Evolutionary conservation across 1,140 invertebrate genomes (phyloP).

Genomic region (Chymomyza costata): DNA sequence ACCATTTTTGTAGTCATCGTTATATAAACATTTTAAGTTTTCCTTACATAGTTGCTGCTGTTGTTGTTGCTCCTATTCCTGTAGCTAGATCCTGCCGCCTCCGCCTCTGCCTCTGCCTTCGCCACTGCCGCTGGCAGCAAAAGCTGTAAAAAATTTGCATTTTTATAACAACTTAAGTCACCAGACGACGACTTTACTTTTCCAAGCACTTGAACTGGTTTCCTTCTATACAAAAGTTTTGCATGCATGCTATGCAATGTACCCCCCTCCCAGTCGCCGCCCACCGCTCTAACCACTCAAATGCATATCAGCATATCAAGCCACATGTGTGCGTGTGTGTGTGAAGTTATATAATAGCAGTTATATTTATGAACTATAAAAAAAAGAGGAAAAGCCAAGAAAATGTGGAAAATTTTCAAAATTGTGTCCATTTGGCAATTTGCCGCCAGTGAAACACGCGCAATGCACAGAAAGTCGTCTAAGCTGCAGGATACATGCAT

Average conservation of each 20-base stretch:
- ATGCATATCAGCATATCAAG: constrained; percentile 40
- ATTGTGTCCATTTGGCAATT: constrained; percentile 52
- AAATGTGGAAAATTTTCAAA: constrained; percentile 16
- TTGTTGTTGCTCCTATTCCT: too few species aligned
- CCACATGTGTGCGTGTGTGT: constrained; percentile 23
- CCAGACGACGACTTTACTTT: constrained; percentile 56
- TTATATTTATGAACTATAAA: constrained; percentile 51
- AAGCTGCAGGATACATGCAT: background rate
- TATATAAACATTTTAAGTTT: constrained; percentile 6
- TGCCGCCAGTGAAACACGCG: constrained; percentile 30
- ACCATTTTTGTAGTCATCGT: constrained; percentile 45
- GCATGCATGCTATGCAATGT: constrained; percentile 37
- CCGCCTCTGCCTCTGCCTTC: background rate
- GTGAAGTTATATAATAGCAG: constrained; percentile 46
- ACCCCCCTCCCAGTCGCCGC: background rate
- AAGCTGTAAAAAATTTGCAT: constrained; percentile 59
- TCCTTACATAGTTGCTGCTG: too few species aligned
- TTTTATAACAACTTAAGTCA: constrained; percentile 61
- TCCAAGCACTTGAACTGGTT: constrained; percentile 54
- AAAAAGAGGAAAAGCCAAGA: constrained; percentile 23
- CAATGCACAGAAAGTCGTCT: constrained; percentile 25
- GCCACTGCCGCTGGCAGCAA: constrained; percentile 27
- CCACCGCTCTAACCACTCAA: background rate
- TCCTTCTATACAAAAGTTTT: constrained; percentile 46
- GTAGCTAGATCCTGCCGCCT: too few species aligned